Evolutionary conservation across 2,888 invertebrate species (phyloP).

Genomic region (Calameuta filiformis): DNA sequence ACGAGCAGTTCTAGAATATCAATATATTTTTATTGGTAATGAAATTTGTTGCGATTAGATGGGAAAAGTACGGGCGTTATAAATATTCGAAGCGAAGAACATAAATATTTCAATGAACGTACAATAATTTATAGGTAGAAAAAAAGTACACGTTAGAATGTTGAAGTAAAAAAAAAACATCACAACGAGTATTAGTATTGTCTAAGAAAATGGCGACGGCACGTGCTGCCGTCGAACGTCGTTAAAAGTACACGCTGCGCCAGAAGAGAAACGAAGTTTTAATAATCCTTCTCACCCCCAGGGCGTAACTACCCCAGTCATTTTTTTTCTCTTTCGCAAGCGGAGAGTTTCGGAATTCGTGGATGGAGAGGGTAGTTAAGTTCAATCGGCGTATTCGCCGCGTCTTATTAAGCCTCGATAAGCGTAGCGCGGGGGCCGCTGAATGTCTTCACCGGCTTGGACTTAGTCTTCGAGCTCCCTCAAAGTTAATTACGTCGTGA

Average conservation of each 20-base stretch:
- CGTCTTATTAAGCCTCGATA: slow-evolving; percentile 34
- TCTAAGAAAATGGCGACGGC: not conserved
- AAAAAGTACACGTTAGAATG: not conserved
- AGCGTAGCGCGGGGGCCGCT: slow-evolving; percentile 27
- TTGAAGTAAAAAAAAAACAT: not conserved
- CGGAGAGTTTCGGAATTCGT: not conserved
- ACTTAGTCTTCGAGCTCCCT: slow-evolving; percentile 39
- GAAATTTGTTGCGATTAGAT: not conserved
- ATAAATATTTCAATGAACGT: not conserved
- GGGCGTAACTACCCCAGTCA: not conserved
- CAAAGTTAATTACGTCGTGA: slow-evolving; percentile 42
- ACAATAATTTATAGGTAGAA: not conserved
- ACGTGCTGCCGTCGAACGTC: not conserved
- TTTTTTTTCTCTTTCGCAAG: not conserved
- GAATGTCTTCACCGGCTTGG: slow-evolving; percentile 38
- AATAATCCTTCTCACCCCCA: not conserved
- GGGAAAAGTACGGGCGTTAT: not conserved
- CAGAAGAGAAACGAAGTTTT: not conserved
- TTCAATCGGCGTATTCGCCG: not conserved
- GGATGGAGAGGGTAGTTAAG: not conserved
- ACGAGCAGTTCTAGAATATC: not conserved
- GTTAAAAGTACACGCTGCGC: not conserved
- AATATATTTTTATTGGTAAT: not conserved
- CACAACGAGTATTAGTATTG: not conserved
- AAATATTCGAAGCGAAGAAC: not conserved